phyloP scores from a whole-genome alignment of 2,797 vertebrate genomes.

The Epinephelus malabaricus region DNA sequence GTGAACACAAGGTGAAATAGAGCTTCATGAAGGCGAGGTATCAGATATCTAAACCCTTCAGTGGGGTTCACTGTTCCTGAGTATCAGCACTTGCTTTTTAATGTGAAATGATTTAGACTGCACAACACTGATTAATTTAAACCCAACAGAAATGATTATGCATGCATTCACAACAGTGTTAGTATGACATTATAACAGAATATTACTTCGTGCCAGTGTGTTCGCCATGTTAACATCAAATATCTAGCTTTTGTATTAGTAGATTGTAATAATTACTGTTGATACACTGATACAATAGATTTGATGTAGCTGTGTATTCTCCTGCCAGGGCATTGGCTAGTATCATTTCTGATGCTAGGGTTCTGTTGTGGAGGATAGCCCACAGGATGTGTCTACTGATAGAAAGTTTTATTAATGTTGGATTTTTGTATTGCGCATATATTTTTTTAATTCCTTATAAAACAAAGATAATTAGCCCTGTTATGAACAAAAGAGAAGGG shows the following conservation, averaged over 20 bases:
- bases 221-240: background rate
- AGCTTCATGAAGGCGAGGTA: background rate
- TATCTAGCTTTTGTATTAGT: background rate
- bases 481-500: too few relatives aligned
- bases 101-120: background rate
- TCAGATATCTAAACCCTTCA: background rate
- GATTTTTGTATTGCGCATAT: too few relatives aligned
- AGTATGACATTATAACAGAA: background rate
- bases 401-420: too few relatives aligned
- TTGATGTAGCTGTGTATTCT: background rate
- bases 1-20: background rate
- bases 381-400: too few relatives aligned
- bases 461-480: too few relatives aligned
- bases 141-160: background rate
- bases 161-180: background rate
- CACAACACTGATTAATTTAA: background rate
- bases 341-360: too few relatives aligned
- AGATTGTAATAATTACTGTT: background rate
- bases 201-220: background rate
- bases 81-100: background rate
- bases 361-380: too few relatives aligned
- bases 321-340: background rate
- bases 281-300: background rate
- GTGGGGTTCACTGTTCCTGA: conserved; percentile 12
- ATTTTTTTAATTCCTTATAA: too few relatives aligned